Conservation (phyloP, 2,888 invertebrate species). For the Eurois occulta region DNA sequence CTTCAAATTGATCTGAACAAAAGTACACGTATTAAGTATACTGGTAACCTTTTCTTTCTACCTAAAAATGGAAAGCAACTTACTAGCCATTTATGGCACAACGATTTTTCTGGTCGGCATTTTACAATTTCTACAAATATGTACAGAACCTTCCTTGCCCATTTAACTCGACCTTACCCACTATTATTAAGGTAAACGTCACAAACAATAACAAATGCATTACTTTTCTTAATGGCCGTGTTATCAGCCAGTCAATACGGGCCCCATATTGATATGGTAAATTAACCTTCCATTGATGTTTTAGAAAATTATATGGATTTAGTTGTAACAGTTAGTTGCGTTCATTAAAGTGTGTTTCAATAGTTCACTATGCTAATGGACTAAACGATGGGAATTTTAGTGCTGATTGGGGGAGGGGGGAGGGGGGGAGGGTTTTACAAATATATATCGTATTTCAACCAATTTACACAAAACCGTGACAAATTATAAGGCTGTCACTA, state of each 20-base stretch:
- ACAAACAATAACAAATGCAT: constrained; percentile 24
- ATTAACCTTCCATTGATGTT: constrained; percentile 17
- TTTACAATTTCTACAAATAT: not conserved
- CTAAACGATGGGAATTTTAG: not conserved
- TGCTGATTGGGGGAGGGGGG: no score
- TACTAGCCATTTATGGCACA: not conserved
- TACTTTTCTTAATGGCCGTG: constrained; percentile 15
- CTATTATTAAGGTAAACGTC: constrained; percentile 15
- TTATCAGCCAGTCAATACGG: constrained; percentile 39
- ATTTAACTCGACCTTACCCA: not conserved
- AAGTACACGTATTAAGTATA: no score
- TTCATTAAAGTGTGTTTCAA: constrained; percentile 6
- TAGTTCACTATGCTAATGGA: constrained; percentile 12
- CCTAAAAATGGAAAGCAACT: not conserved
- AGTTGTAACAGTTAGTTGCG: not conserved
- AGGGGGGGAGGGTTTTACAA: no score
- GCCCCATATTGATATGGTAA: constrained; percentile 8
- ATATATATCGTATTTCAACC: no score
- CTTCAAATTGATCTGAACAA: not conserved
- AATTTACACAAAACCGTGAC: no score
- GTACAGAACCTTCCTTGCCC: constrained; percentile 5
- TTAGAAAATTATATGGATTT: not conserved
- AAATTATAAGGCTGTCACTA: no score
- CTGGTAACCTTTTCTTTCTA: not conserved
- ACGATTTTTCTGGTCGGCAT: not conserved